Evolutionary conservation across 2,113 vertebrate species (phyloP).

Genomic region (Setophaga coronata): DNA sequence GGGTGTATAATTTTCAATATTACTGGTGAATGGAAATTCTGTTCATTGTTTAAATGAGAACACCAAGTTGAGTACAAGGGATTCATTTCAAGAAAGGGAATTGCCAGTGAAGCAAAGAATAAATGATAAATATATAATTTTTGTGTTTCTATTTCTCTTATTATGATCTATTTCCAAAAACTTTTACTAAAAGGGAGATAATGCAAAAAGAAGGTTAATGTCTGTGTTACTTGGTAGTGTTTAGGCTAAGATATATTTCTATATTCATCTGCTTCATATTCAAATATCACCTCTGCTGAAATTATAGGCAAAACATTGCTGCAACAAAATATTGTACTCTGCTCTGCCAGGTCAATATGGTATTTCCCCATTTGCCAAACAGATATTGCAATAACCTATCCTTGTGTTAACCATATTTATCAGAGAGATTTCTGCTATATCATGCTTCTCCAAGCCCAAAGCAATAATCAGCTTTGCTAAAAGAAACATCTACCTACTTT

Average conservation of each 20-base stretch:
- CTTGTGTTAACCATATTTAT: neutral
- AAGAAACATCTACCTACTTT: neutral
- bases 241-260: neutral
- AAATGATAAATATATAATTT: neutral
- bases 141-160: neutral
- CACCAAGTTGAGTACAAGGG: neutral
- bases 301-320: neutral
- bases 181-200: neutral
- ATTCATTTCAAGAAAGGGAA: neutral
- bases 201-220: neutral
- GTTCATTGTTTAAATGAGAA: neutral
- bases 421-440: neutral
- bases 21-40: neutral
- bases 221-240: neutral
- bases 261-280: neutral
- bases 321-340: neutral
- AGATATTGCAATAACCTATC: neutral
- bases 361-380: neutral
- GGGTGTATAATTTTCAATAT: neutral
- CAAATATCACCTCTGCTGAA: neutral
- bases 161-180: neutral
- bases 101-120: neutral
- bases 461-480: neutral
- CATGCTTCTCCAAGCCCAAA: neutral
- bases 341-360: neutral